Evolutionary conservation across 2,888 invertebrate species (phyloP).

Genomic region (Camponotus fellah): DNA sequence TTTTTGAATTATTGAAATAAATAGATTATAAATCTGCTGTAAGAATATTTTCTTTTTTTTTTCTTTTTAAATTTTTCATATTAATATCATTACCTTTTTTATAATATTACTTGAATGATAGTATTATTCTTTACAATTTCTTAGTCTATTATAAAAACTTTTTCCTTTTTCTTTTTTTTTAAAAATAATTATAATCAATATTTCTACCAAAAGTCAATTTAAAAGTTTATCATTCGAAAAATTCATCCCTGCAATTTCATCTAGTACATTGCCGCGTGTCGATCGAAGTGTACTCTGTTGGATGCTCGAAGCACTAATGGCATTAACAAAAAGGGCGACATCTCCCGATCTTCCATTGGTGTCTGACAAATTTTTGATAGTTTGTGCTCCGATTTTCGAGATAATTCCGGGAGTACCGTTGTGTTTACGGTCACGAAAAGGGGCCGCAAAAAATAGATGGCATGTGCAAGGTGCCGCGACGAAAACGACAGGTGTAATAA

Average conservation of each 20-base stretch:
- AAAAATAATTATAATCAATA: not conserved
- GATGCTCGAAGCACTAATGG: not conserved
- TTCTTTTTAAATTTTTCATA: too few species aligned
- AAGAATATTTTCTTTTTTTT: too few species aligned
- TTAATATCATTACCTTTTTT: too few species aligned
- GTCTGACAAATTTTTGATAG: constrained; percentile 9
- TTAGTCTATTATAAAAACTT: too few species aligned
- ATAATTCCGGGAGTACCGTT: not conserved
- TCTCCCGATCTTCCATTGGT: constrained; percentile 15
- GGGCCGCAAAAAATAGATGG: constrained; percentile 25
- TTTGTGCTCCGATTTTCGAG: not conserved
- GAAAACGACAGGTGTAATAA: constrained; percentile 16
- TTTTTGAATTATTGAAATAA: too few species aligned
- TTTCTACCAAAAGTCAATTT: not conserved
- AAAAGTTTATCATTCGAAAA: not conserved
- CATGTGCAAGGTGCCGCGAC: not conserved
- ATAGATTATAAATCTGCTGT: too few species aligned
- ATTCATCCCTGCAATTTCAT: too few species aligned
- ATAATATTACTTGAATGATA: too few species aligned
- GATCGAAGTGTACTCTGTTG: not conserved
- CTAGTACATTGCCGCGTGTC: not conserved
- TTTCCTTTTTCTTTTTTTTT: too few species aligned
- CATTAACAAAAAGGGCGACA: constrained; percentile 22
- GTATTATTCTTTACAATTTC: too few species aligned
- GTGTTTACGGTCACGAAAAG: not conserved